Evolutionary conservation across 2,888 invertebrate species (phyloP).

Genomic region (Panzeria rudis): DNA sequence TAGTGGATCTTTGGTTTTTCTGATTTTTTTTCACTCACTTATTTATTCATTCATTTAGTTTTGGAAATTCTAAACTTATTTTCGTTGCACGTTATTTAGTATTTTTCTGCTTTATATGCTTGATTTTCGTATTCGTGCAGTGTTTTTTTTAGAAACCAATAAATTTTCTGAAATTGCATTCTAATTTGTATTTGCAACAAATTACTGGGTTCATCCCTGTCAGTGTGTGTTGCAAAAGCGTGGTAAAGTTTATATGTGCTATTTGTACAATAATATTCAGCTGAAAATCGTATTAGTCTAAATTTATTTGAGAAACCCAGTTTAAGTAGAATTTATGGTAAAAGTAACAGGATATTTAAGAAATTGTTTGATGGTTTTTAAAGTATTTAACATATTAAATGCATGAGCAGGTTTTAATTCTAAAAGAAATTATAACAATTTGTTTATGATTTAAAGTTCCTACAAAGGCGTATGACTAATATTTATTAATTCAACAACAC

Average conservation of each 20-base stretch:
- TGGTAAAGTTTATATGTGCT: constrained; percentile 35
- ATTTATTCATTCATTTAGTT: constrained; percentile 42
- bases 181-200: constrained; percentile 69
- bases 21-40: constrained; percentile 9
- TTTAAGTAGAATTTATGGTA: constrained; percentile 31
- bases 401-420: too few relatives aligned
- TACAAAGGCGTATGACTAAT: too few relatives aligned
- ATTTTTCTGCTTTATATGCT: constrained; percentile 21
- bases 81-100: constrained; percentile 44
- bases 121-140: constrained; percentile 36
- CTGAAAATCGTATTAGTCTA: constrained; percentile 23
- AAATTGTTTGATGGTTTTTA: neutral
- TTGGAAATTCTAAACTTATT: constrained; percentile 46
- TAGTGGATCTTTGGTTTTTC: constrained; percentile 41
- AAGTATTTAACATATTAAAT: neutral
- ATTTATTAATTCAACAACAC: too few relatives aligned
- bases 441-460: too few relatives aligned
- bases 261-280: constrained; percentile 12
- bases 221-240: constrained; percentile 37
- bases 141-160: constrained; percentile 61
- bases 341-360: neutral
- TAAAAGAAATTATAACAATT: too few relatives aligned
- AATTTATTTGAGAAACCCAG: constrained; percentile 44
- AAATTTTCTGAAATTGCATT: constrained; percentile 70
- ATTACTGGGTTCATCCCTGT: constrained; percentile 58